phyloP scores from a whole-genome alignment of 2,888 invertebrate species.

The Yponomeuta evonymella region DNA sequence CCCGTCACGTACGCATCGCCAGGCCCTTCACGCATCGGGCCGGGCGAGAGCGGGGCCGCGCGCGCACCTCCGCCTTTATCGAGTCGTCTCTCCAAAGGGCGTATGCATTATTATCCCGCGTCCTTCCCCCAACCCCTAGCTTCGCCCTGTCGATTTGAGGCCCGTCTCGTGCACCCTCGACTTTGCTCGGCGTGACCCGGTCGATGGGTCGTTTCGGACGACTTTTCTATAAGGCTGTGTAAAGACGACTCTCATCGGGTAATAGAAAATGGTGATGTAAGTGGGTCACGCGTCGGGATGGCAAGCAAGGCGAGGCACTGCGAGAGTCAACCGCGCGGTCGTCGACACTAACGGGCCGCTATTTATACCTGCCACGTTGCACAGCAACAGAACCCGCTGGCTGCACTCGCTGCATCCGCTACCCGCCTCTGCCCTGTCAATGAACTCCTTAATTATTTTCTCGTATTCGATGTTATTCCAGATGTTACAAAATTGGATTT shows the following conservation, averaged over 20 bases:
- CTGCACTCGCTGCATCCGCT: conserved; percentile 72
- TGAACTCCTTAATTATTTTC: conserved; percentile 48
- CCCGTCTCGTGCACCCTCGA: conserved; percentile 1
- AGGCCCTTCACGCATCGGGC: conserved; percentile 38
- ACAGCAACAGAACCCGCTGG: conserved; percentile 72
- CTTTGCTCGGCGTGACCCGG: conserved; percentile 5
- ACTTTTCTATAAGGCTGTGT: conserved; percentile 1
- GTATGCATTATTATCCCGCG: conserved; percentile 60
- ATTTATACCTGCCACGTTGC: conserved; percentile 70
- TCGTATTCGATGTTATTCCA: neutral
- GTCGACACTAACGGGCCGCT: conserved; percentile 75
- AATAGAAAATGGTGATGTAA: conserved; percentile 31
- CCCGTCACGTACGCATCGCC: conserved; percentile 59
- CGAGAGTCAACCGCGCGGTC: conserved; percentile 43
- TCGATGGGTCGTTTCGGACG: conserved; percentile 13
- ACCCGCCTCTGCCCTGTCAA: conserved; percentile 60
- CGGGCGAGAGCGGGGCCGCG: conserved; percentile 46
- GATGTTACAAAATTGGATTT: neutral
- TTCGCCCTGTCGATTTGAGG: neutral
- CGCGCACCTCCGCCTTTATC: conserved; percentile 52
- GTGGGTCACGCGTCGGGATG: conserved; percentile 24
- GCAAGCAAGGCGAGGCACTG: neutral
- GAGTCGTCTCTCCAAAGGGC: conserved; percentile 54
- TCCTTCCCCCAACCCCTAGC: conserved; percentile 36
- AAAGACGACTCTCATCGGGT: neutral